Evolutionary conservation across 2,888 invertebrate genomes (phyloP).

Genomic region (Dryadula phaetusa): DNA sequence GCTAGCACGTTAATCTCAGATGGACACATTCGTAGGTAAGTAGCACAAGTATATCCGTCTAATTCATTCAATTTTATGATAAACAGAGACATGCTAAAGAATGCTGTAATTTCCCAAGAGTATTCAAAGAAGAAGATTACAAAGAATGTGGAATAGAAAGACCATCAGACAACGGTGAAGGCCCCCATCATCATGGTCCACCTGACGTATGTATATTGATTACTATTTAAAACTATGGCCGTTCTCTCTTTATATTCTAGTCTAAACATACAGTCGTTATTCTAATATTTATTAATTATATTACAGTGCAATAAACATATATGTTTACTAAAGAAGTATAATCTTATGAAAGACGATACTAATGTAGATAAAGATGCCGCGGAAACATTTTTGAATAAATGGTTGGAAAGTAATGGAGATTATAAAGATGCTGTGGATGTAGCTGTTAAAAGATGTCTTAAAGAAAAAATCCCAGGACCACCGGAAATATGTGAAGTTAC

Average conservation of each 20-base stretch:
- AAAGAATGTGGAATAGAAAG: conserved; percentile 60
- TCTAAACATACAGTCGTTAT: neutral
- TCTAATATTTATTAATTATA: neutral
- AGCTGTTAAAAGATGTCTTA: conserved; percentile 58
- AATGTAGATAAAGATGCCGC: conserved; percentile 57
- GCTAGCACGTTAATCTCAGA: too few relatives aligned
- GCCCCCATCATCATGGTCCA: conserved; percentile 45
- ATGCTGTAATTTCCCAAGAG: conserved; percentile 62
- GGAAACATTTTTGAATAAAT: conserved; percentile 54
- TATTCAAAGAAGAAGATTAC: conserved; percentile 60
- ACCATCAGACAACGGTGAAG: conserved; percentile 35
- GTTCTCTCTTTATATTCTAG: neutral
- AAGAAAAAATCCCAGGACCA: conserved; percentile 54
- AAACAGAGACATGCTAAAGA: conserved; percentile 59
- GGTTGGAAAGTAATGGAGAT: conserved; percentile 53
- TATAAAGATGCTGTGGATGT: conserved; percentile 54
- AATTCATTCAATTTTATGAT: conserved; percentile 37
- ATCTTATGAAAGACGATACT: conserved; percentile 56
- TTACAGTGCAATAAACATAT: conserved; percentile 64
- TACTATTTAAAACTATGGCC: neutral
- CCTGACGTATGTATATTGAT: conserved; percentile 60
- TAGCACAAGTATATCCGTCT: neutral
- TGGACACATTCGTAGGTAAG: too few relatives aligned
- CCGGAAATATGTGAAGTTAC: conserved; percentile 62
- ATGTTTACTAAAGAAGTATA: conserved; percentile 62